A percentile compares a stretch with the other conserved stretches of the same genome.
phyloP scores from a whole-genome alignment of 2,888 invertebrate species.

The Cylloceria caligata region DNA sequence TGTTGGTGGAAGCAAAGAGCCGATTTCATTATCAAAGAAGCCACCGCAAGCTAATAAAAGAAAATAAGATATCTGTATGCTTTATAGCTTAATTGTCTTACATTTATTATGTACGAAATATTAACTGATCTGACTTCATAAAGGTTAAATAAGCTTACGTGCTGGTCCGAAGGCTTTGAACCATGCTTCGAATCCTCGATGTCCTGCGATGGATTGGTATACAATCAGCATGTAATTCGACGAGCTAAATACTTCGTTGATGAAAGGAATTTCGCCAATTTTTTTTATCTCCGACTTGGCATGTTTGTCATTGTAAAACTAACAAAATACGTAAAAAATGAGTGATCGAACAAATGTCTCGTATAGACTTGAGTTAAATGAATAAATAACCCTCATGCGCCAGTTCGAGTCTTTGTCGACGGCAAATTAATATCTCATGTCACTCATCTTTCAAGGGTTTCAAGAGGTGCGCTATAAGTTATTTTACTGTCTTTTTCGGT shows the following conservation, averaged over 20 bases:
- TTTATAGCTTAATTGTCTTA: no score
- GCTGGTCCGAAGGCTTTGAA: background rate
- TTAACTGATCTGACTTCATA: no score
- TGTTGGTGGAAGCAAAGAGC: constrained; percentile 71
- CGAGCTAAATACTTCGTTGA: background rate
- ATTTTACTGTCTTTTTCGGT: no score
- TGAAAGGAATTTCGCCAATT: background rate
- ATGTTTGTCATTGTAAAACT: background rate
- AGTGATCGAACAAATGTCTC: background rate
- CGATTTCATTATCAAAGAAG: constrained; percentile 64
- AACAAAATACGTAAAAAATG: background rate
- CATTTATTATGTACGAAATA: no score
- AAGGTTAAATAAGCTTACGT: background rate
- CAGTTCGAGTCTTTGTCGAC: no score
- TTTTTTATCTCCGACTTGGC: background rate
- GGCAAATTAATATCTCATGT: no score
- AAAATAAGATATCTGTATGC: no score
- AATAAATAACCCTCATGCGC: no score
- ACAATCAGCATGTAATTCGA: background rate
- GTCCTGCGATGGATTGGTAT: background rate
- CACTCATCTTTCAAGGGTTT: background rate
- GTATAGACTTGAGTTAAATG: no score
- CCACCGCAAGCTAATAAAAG: constrained; percentile 80
- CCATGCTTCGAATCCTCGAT: background rate
- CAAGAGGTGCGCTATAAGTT: no score